Evolutionary conservation across 2,888 invertebrate species (phyloP).

Genomic region (Xestia rhomboidea): DNA sequence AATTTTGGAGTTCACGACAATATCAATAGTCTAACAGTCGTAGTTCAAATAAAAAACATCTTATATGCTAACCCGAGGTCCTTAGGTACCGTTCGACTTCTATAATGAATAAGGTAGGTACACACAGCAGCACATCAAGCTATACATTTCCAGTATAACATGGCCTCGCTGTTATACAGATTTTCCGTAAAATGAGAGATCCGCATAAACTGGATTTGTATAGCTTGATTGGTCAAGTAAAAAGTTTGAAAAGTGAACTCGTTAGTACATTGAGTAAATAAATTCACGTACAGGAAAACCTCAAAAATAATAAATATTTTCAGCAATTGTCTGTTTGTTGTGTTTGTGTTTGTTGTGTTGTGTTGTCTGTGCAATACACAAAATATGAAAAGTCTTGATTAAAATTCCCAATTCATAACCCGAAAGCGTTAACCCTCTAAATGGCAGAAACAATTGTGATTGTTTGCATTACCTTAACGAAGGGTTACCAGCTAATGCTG

Average conservation of each 20-base stretch:
- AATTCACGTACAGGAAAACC: background rate
- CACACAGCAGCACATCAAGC: too few species aligned
- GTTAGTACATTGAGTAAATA: background rate
- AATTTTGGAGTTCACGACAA: background rate
- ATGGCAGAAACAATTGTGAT: constrained; percentile 53
- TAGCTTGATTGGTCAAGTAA: too few species aligned
- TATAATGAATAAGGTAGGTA: too few species aligned
- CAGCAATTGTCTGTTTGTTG: too few species aligned
- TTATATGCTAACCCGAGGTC: background rate
- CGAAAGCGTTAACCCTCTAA: constrained; percentile 55
- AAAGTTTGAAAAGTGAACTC: too few species aligned
- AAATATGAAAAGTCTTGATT: constrained; percentile 50
- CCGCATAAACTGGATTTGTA: too few species aligned
- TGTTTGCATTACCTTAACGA: constrained; percentile 61
- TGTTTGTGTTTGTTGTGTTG: too few species aligned
- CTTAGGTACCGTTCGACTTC: background rate
- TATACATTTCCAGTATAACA: too few species aligned
- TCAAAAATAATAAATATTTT: background rate
- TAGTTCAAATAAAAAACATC: background rate
- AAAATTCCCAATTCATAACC: constrained; percentile 57
- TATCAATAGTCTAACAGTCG: background rate
- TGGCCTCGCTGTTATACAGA: too few species aligned
- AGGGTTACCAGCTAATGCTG: constrained; percentile 54
- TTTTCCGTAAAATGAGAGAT: too few species aligned
- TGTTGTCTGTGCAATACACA: too few species aligned